These are phyloP conservation scores for Calephelis virginiensis DNA, from an alignment of 1,140 invertebrate genomes.

Conservation along the genomic window DNA sequence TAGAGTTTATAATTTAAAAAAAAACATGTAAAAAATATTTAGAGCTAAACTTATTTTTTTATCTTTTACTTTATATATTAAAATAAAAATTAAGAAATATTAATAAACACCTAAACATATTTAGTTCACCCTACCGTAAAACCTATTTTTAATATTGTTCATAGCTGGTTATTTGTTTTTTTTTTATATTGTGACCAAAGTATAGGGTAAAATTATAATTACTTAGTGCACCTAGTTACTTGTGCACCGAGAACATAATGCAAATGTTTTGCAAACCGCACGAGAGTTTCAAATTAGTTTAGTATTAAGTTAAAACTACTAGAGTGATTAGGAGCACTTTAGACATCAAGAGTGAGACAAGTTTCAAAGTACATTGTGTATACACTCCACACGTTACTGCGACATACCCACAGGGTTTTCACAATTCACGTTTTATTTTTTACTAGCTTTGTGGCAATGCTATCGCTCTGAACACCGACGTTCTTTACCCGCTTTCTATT, in stretches of 20 bases:
- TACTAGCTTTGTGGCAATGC: slow-evolving; percentile 73
- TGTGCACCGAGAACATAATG: background rate
- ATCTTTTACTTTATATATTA: too few species aligned
- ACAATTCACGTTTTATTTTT: slow-evolving; percentile 46
- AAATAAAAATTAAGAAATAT: too few species aligned
- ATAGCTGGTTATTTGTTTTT: background rate
- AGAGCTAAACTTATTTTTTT: too few species aligned
- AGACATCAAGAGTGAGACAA: background rate
- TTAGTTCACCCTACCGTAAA: too few species aligned
- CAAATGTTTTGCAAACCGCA: background rate
- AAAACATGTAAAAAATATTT: too few species aligned
- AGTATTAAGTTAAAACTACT: background rate
- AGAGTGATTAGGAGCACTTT: background rate
- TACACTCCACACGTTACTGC: slow-evolving; percentile 2
- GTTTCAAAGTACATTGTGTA: background rate
- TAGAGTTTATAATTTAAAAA: too few species aligned
- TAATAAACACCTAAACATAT: too few species aligned
- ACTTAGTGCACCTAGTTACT: background rate
- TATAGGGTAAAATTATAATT: background rate
- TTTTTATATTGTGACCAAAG: background rate
- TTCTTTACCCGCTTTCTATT: slow-evolving; percentile 34
- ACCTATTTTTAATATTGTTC: too few species aligned
- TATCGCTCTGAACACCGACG: slow-evolving; percentile 59
- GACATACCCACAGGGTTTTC: background rate
- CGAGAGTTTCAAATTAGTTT: background rate